A percentile compares a stretch with the other conserved stretches of the same genome.
phyloP scores from a whole-genome alignment of 2,797 vertebrate genomes.

The Mycteria americana region DNA sequence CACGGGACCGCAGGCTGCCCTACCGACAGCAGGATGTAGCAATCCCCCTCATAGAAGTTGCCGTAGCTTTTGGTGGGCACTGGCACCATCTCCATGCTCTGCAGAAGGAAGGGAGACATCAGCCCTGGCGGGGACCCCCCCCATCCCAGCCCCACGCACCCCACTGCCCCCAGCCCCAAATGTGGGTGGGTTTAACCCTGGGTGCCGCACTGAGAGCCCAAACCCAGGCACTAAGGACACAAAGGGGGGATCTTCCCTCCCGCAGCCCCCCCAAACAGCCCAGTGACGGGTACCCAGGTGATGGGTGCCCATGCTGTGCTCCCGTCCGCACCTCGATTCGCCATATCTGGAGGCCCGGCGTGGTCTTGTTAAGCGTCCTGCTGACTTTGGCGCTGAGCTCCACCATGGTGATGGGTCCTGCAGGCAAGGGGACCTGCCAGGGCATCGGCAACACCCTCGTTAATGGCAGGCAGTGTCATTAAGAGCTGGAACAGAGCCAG shows the following conservation, averaged over 20 bases:
- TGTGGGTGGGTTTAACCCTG: neutral
- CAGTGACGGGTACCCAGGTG: accelerated
- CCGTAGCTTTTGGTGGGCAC: constrained; percentile 78
- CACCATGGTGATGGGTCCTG: constrained; percentile 72
- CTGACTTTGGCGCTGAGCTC: constrained; percentile 76
- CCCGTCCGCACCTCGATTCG: constrained; percentile 81
- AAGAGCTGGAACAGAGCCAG: neutral
- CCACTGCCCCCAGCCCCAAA: neutral
- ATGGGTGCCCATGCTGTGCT: neutral
- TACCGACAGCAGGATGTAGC: constrained; percentile 84
- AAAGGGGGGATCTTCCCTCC: neutral
- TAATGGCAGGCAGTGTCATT: neutral
- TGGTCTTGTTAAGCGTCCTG: constrained; percentile 82
- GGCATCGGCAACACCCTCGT: neutral
- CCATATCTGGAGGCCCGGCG: constrained; percentile 87
- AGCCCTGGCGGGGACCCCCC: accelerated
- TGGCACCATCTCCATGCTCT: constrained; percentile 86
- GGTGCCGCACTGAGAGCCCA: neutral
- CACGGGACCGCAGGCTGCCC: neutral
- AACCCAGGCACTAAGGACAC: neutral
- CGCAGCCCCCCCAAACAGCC: too few relatives aligned
- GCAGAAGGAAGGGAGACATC: neutral
- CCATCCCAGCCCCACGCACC: accelerated
- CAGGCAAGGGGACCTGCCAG: neutral
- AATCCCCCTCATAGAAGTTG: constrained; percentile 85